phyloP scores from a whole-genome alignment of 2,888 invertebrate species.

The Taphrorychus bicolor region DNA sequence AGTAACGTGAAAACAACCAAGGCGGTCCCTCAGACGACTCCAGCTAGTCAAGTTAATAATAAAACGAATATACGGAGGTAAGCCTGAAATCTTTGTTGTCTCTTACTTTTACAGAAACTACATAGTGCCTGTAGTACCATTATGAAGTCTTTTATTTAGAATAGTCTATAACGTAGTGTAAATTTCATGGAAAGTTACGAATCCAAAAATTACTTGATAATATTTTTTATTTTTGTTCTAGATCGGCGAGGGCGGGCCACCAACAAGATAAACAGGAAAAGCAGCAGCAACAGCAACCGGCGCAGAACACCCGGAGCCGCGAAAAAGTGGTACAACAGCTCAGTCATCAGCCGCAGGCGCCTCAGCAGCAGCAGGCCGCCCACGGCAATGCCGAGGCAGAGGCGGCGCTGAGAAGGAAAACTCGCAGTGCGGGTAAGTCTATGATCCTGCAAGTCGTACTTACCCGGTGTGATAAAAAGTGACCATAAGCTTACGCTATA shows the following conservation, averaged over 20 bases:
- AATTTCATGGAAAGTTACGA: too few relatives aligned
- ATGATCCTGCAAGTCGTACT: too few relatives aligned
- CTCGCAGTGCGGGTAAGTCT: conserved; percentile 75
- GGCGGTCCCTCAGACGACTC: conserved; percentile 21
- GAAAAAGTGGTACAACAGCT: conserved; percentile 35
- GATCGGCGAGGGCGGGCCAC: conserved; percentile 39
- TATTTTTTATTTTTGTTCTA: conserved; percentile 33
- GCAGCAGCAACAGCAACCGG: conserved; percentile 40
- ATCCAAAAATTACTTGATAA: too few relatives aligned
- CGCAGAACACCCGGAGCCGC: conserved; percentile 39
- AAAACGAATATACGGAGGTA: conserved; percentile 42
- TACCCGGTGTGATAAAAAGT: too few relatives aligned
- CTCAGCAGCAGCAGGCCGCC: conserved; percentile 11
- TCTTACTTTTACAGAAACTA: neutral
- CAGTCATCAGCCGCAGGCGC: neutral
- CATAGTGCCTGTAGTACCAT: too few relatives aligned
- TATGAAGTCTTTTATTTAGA: too few relatives aligned
- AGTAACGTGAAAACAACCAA: conserved; percentile 18
- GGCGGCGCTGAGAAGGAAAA: conserved; percentile 65
- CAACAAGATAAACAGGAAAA: conserved; percentile 30
- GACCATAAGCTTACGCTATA: too few relatives aligned
- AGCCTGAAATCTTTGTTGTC: too few relatives aligned
- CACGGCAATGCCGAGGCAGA: conserved; percentile 48
- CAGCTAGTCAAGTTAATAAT: conserved; percentile 41
- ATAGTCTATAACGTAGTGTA: too few relatives aligned